Base-by-base conservation (phyloP, 2,888 invertebrate genomes). In the Drosophila picticornis region DNA sequence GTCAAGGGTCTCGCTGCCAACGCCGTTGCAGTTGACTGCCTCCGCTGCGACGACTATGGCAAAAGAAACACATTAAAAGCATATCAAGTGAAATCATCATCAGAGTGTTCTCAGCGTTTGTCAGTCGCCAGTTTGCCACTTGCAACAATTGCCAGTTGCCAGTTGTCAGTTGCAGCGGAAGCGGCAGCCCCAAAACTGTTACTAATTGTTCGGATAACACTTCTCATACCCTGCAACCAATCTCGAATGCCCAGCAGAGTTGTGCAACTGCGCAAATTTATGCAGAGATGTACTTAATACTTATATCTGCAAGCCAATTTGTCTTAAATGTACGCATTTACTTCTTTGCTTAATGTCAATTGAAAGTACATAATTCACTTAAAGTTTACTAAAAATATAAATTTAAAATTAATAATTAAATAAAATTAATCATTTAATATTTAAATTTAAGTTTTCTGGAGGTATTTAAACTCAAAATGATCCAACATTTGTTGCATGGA, bases 21-120 rank as follows among this genome's bases (percentile, higher is more conserved):
- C 19, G 62, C 48, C 72, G 88, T 89, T 78, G 90, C 90, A 85
- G 90, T 90, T 84, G 90, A 85, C 78, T 88, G 90, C 83, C 63
- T 75, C 50, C 52, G 66, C 46, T 16, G 16, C 46, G 46, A 50
- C 62, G 61, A 75, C 70, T 62, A 38, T 80, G 80, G 80, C 80
- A 77, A 87, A 88, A 88, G 84, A 87, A 88, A 86, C 83, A 87
- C 87, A 87, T 88, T 86, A 88, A 86, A 86, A 83, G 81, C 83
- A 86, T 83, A 86, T 86, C 86, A 86, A 84, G 77, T 86, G 77
- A 81, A 86, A 84, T 88, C 88, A 86, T 83, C 83, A 70, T 69
- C 69, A 43, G 60, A 56, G 69, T 74, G 69, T 84, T 84, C 85
- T 81, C 88, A 84, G 83, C 84, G 66, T 58, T 80, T 69, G 64